Conservation (phyloP, 2,797 vertebrate species). For the Squalus acanthias region DNA sequence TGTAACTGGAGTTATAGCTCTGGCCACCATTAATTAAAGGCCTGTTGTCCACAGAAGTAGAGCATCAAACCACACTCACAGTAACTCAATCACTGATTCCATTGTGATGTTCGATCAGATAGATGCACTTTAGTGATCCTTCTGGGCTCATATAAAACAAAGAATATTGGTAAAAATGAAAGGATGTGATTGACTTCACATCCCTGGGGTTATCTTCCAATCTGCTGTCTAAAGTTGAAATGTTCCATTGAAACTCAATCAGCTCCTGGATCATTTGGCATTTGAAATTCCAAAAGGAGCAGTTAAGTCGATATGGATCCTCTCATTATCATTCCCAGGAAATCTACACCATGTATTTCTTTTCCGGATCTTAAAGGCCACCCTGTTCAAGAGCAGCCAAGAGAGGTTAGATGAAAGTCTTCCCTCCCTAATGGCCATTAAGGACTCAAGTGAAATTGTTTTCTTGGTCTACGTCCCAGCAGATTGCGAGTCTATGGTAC, state of each 20-base stretch:
- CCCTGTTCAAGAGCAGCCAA: not conserved
- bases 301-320: not conserved
- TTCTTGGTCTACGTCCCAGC: not conserved
- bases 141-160: not conserved
- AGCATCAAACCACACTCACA: not conserved
- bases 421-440: not conserved
- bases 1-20: not conserved
- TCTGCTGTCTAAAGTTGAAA: not conserved
- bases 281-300: not conserved
- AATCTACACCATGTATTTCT: not conserved
- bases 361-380: not conserved
- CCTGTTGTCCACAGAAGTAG: not conserved
- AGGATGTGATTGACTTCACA: not conserved
- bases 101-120: not conserved
- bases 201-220: not conserved
- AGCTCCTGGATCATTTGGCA: not conserved
- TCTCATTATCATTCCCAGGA: not conserved
- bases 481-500: not conserved
- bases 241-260: not conserved
- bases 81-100: not conserved
- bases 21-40: not conserved
- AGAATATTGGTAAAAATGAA: not conserved
- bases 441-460: not conserved
- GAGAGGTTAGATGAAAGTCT: not conserved
- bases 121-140: not conserved